Conservation (phyloP, 2,797 vertebrate genomes). For the Tenualosa thibaudeaui region DNA sequence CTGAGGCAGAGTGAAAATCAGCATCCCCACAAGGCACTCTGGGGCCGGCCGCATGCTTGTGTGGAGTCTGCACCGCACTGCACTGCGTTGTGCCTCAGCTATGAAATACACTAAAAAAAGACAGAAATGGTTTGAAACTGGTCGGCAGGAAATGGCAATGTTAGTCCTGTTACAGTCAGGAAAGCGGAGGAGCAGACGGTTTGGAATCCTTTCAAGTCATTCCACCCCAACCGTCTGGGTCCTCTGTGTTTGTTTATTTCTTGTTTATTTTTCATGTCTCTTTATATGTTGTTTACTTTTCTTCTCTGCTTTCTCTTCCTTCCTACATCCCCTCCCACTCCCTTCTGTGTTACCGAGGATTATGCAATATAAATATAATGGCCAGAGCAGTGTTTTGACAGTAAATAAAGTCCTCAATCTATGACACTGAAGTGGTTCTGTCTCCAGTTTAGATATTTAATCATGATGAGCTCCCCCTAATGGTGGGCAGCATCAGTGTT, state of each 20-base stretch:
- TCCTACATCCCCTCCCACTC: neutral
- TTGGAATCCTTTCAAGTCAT: neutral
- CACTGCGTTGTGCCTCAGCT: neutral
- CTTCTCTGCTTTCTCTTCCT: conserved; percentile 14
- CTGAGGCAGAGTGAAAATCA: conserved; percentile 46
- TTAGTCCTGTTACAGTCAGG: conserved; percentile 41
- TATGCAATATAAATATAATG: neutral
- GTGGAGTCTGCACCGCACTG: neutral
- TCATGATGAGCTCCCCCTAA: neutral
- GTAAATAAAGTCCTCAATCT: neutral
- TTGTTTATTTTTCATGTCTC: neutral
- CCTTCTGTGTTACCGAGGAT: neutral
- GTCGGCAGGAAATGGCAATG: conserved; percentile 45
- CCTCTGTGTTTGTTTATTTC: neutral
- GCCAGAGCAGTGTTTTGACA: neutral
- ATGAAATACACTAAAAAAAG: neutral
- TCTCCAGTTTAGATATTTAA: too few species aligned
- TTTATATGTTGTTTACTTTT: neutral
- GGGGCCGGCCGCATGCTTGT: neutral
- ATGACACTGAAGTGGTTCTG: neutral
- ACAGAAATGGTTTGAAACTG: conserved; percentile 47
- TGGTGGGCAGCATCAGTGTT: neutral
- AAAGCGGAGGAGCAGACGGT: neutral
- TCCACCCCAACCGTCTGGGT: neutral
- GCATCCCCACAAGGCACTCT: conserved; percentile 40